A percentile compares a stretch with the other conserved stretches of the same genome.
Conservation (phyloP, 1,140 invertebrate species). For the Yoshiicerus persimilis region DNA sequence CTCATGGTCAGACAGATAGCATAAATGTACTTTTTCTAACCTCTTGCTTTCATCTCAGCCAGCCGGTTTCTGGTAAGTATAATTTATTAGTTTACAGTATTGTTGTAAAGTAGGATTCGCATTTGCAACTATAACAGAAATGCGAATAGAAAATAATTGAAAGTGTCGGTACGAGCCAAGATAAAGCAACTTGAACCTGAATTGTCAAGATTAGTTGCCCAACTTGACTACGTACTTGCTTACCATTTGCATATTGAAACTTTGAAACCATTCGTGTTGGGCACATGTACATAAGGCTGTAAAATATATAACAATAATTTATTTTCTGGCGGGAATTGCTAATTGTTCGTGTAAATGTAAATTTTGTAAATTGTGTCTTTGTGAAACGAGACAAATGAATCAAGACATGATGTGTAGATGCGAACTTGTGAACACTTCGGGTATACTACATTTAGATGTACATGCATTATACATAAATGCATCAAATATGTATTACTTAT, state of each 20-base stretch:
- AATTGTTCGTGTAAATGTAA: slow-evolving; percentile 6
- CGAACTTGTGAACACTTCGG: neutral
- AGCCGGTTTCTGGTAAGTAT: neutral
- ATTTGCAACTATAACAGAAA: neutral
- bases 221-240: neutral
- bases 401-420: neutral
- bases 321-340: neutral
- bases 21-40: neutral
- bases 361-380: neutral
- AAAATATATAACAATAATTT: neutral
- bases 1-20: neutral
- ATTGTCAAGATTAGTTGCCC: neutral
- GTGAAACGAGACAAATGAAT: neutral
- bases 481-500: neutral
- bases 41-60: too few relatives aligned
- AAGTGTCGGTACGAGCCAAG: neutral
- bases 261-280: neutral
- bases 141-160: neutral
- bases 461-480: neutral
- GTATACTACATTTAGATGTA: neutral
- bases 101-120: neutral
- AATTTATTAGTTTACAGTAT: neutral
- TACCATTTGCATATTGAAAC: too few relatives aligned
- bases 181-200: neutral
- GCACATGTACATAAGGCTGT: neutral